Evolutionary conservation across 2,113 vertebrate genomes (phyloP), one percentile per base, ranked within the genome.

Genomic region (Oreamnos americanus): DNA sequence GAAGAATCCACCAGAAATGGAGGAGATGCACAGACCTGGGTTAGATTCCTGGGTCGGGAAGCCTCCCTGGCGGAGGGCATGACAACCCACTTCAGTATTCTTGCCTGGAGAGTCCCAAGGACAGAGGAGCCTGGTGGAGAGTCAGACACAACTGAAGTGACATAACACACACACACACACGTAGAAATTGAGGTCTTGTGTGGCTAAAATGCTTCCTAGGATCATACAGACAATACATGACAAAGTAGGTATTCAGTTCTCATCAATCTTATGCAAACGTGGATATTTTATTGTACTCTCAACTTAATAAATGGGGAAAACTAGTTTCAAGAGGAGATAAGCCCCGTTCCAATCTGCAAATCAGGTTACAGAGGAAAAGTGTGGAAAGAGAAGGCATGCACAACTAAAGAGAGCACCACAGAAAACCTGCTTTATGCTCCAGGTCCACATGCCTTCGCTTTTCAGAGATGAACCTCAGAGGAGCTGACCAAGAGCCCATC

Each of bases 31-130:
- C 4, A 36, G 67, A 71, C 67, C n/a, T 71, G n/a, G 71, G 36
- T 43, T 76, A 3, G 0, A 76, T 26, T 14, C 39, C 23, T 43
- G 21, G 36, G 12, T 39, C 0, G 0, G 12, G 39, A 14, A 76
- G 71, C 26, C 23, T 14, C 23, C 11, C 12, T 43, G 71, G 39
- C 1, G 0, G 71, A 43, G 23, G 39, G 12, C 11, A 26, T 74
- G 71, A 43, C 6, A 43, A 76, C 12, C 23, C 39, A 43, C 39
- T 76, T 76, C 71, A 76, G 23, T 76, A 76, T 43, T 76, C 71
- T 43, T 76, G 71, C 23, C 39, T 76, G 71, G 39, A 76, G 39
- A 76, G 6, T 76, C 3, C 71, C 23, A 26, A 26, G 39, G 71
- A 76, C 23, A 76, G 23, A 76, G 3, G 39, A 76, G 23, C 23